Evolutionary conservation across 2,888 invertebrate genomes (phyloP).

Genomic region (Platycnemis pennipes): DNA sequence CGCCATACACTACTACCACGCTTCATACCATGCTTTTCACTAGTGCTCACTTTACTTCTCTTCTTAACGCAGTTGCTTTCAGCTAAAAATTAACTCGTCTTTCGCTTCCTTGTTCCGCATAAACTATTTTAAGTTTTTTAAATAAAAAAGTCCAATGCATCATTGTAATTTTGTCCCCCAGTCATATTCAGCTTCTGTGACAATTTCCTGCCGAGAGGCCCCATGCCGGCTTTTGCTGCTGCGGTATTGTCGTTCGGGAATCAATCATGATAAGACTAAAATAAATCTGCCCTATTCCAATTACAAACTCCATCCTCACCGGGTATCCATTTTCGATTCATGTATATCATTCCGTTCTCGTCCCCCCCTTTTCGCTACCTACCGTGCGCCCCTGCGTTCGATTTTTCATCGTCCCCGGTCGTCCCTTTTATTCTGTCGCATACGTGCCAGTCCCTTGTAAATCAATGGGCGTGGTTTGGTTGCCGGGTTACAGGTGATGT

Average conservation of each 20-base stretch:
- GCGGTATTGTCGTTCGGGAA: neutral
- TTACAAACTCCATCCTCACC: neutral
- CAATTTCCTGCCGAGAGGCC: neutral
- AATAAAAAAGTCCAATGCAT: too few relatives aligned
- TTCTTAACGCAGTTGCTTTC: too few relatives aligned
- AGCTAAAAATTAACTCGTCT: too few relatives aligned
- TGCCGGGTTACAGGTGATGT: constrained; percentile 66
- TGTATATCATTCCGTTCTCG: neutral
- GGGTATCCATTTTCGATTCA: neutral
- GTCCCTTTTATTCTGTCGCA: constrained; percentile 59
- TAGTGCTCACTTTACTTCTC: too few relatives aligned
- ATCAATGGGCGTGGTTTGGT: constrained; percentile 67
- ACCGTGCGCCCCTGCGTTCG: constrained; percentile 30
- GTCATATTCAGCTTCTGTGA: neutral
- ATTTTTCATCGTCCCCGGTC: constrained; percentile 48
- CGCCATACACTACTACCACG: too few relatives aligned
- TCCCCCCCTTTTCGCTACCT: neutral
- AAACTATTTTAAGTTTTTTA: too few relatives aligned
- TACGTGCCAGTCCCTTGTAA: constrained; percentile 54
- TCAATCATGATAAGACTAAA: neutral
- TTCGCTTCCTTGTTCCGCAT: too few relatives aligned
- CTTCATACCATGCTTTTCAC: too few relatives aligned
- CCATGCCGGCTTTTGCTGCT: neutral
- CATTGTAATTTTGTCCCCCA: too few relatives aligned
- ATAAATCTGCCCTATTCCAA: neutral